These are phyloP conservation scores for Chrysopa pallens DNA, from an alignment of 1,140 invertebrate species.

Conservation along the genomic window DNA sequence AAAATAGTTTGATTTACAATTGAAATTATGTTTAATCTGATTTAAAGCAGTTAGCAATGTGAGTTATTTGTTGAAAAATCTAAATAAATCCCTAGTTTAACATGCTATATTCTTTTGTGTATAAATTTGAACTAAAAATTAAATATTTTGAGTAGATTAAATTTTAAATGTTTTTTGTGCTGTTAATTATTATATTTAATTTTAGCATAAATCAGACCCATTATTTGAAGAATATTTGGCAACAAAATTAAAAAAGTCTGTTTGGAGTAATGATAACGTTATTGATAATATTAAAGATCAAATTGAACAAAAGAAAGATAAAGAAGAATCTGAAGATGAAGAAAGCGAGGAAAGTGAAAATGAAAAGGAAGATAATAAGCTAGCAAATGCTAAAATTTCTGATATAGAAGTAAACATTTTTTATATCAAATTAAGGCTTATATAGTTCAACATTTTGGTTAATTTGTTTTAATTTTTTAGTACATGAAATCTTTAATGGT, in stretches of 20 bases:
- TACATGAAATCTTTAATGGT: too few species aligned
- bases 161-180: conserved; percentile 2
- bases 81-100: too few species aligned
- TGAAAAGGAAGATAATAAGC: conserved; percentile 23
- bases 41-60: too few species aligned
- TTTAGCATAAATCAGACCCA: conserved; percentile 72
- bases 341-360: conserved; percentile 15
- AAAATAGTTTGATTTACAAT: too few species aligned
- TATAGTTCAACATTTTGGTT: too few species aligned
- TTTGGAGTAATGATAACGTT: conserved; percentile 27
- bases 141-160: too few species aligned
- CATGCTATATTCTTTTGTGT: too few species aligned
- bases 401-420: conserved; percentile 42
- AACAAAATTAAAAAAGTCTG: conserved; percentile 41
- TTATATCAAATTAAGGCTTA: too few species aligned
- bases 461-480: too few species aligned
- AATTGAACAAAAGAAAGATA: conserved; percentile 19
- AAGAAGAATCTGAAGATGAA: conserved; percentile 13
- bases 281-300: conserved; percentile 21
- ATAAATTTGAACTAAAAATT: too few species aligned
- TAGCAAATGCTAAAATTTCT: conserved; percentile 46
- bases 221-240: conserved; percentile 77
- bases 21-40: too few species aligned
- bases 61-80: too few species aligned
- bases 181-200: conserved; percentile 4